A percentile compares a stretch with the other conserved stretches of the same genome.
These are phyloP conservation scores for Aphelenchoides fujianensis DNA, from an alignment of 1,140 invertebrate genomes.

Conservation along the genomic window DNA sequence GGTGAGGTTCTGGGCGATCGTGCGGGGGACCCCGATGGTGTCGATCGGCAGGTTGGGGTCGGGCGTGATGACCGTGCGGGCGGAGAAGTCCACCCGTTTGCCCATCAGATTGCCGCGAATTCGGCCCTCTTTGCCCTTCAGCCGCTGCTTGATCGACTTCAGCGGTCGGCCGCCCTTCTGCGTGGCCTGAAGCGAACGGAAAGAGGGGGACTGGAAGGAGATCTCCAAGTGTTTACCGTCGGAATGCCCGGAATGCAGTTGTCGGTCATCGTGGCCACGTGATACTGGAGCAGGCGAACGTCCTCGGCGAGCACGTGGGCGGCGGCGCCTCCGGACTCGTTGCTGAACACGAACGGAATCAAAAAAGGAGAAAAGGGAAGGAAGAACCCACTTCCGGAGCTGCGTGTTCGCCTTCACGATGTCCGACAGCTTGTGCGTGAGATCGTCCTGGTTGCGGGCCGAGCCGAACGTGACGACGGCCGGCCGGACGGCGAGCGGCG, in stretches of 20 bases:
- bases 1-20: constrained; percentile 97
- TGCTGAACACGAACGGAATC: constrained; percentile 68
- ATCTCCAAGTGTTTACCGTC: constrained; percentile 65
- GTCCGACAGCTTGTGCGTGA: constrained; percentile 96
- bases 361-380: constrained; percentile 18
- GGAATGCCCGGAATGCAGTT: constrained; percentile 98
- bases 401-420: constrained; percentile 99
- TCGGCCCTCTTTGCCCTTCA: constrained; percentile 86
- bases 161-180: constrained; percentile 97
- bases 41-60: constrained; percentile 98
- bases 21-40: constrained; percentile 94
- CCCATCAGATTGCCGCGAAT: constrained; percentile 99
- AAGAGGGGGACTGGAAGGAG: too few species aligned
- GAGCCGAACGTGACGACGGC: constrained; percentile 99
- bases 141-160: constrained; percentile 84
- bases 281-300: constrained; percentile 96
- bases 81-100: constrained; percentile 98
- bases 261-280: constrained; percentile 93
- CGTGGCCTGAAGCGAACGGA: constrained; percentile 71
- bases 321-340: constrained; percentile 91
- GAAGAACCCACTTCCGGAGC: constrained; percentile 65
- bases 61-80: constrained; percentile 96
- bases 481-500: constrained; percentile 83
- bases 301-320: constrained; percentile 94
- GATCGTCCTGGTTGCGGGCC: constrained; percentile 94